Percentiles rank a stretch among this genome's conserved stretches.
Evolutionary conservation across 2,797 vertebrate genomes (phyloP).

Genomic region (Epinephelus malabaricus): DNA sequence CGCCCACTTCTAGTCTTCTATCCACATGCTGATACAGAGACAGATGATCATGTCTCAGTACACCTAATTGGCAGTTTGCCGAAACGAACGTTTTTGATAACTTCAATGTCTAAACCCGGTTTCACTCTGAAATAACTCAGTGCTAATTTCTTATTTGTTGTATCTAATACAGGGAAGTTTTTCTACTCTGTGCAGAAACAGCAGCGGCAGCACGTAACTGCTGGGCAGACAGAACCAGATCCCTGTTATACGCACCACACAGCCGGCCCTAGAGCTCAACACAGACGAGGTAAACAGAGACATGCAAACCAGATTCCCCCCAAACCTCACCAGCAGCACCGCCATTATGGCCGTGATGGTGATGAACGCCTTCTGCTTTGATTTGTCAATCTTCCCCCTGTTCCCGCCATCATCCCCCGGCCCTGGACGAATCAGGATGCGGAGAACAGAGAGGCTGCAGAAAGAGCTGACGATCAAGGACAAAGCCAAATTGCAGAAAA

Average conservation of each 20-base stretch:
- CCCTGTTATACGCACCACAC: neutral
- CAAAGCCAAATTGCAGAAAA: conserved; percentile 27
- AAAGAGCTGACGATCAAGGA: conserved; percentile 9
- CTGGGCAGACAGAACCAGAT: conserved; percentile 47
- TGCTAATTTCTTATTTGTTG: no score
- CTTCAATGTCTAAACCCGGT: no score
- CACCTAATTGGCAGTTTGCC: no score
- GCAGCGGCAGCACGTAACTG: conserved; percentile 39
- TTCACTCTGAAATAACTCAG: no score
- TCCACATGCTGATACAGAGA: no score
- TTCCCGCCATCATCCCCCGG: neutral
- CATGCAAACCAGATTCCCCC: conserved; percentile 9
- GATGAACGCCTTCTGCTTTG: conserved; percentile 39
- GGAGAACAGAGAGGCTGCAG: conserved; percentile 56
- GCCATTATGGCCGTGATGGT: conserved; percentile 43
- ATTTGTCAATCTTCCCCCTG: neutral
- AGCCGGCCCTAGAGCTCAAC: neutral
- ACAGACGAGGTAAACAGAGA: neutral
- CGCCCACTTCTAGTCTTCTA: no score
- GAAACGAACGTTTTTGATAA: no score
- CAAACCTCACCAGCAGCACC: conserved; percentile 39
- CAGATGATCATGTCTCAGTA: no score
- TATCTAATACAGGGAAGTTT: conserved; percentile 17
- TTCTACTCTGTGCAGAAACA: conserved; percentile 42
- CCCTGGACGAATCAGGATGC: conserved; percentile 9